Base-by-base conservation (phyloP, 2,888 invertebrate genomes). In the Isoperla grammatica region DNA sequence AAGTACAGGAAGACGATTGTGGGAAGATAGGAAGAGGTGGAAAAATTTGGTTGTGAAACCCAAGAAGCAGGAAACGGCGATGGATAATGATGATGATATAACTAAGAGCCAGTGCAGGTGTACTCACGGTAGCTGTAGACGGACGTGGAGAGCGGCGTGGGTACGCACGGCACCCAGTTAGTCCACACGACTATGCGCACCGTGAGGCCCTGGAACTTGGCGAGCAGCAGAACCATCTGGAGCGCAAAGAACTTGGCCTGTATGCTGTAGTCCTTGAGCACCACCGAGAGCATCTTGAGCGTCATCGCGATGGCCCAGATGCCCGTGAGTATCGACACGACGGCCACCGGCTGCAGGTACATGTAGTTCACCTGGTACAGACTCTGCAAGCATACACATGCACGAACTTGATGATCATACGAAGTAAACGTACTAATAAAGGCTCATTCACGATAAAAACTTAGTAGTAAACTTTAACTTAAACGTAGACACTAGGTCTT, bases 291-390 rank as follows among this genome's bases (percentile, higher is more conserved):
- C 73, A 79, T 74, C 65, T 78, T 78, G 19, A 84, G 79, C 3
- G 81, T 77, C 80, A 87, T 84, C 39, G 80, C 78, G 69, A 86
- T 78, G 1, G 85, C 85, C 82, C 87, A 88, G 48, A 87, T 77
- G 12, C 84, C 87, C 22, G 82, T 74, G 6, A 87, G 73, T 61
- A 88, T 86, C 5, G 87, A 87, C 1, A 77, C 72, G 2, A 82
- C 78, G 40, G 84, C 77, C 45, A 87, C 72, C 1, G 85, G 85
- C 72, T 86, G 86, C 59, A 87, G 73, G 71, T 80, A 87, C 67
- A 81, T 71, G 69, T 83, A 81, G 68, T 78, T 79, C 9, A 79
- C 74, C 66, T 78, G 73, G 68, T 82, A 84, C 56, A 84, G 68
- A 66, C 76, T 77, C 84, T 84, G 76, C 57, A 74, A 73, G 56